phyloP scores from a whole-genome alignment of 1,140 invertebrate species.

The Tetramorium parvispinum region DNA sequence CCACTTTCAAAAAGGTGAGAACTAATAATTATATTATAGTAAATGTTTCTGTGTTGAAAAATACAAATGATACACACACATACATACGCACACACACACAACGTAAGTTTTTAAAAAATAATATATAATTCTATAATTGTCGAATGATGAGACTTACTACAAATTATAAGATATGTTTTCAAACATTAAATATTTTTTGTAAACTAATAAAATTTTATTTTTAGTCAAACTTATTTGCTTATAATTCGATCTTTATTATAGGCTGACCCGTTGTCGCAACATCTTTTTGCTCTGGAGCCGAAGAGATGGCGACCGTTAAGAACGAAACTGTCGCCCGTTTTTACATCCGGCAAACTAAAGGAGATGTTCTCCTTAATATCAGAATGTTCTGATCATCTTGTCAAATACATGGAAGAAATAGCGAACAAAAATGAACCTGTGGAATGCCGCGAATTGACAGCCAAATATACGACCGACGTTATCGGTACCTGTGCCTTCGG shows the following conservation, averaged over 20 bases:
- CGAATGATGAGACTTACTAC: neutral
- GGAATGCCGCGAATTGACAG: slow-evolving; percentile 85
- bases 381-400: slow-evolving; percentile 79
- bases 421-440: slow-evolving; percentile 74
- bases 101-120: no score
- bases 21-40: neutral
- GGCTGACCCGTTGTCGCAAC: neutral
- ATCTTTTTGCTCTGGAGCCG: neutral
- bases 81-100: no score
- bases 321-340: slow-evolving; percentile 80
- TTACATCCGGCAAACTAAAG: slow-evolving; percentile 72
- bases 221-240: neutral
- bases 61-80: no score
- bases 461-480: slow-evolving; percentile 85
- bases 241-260: neutral
- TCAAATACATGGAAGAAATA: slow-evolving; percentile 77
- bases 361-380: slow-evolving; percentile 80
- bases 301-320: neutral
- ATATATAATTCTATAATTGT: no score
- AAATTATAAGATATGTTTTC: neutral
- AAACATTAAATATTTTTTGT: neutral
- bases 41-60: no score
- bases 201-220: neutral
- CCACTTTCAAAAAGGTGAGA: neutral
- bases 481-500: slow-evolving; percentile 81